These are phyloP conservation scores for Lasiurus borealis DNA, from an alignment of 2,113 vertebrate genomes.

Conservation along the genomic window DNA sequence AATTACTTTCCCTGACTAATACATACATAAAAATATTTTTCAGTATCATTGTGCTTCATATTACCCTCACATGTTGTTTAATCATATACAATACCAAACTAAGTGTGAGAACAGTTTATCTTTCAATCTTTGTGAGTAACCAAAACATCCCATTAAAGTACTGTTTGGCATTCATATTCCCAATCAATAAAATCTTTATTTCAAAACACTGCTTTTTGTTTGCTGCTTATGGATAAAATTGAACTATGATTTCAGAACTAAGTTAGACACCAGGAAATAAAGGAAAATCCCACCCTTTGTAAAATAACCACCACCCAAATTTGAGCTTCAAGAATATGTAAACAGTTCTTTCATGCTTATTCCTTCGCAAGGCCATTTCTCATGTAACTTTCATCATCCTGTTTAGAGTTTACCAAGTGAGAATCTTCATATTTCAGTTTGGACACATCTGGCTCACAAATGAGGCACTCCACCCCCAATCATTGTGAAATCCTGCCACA, in stretches of 20 bases:
- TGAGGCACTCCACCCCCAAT: slow-evolving; percentile 57
- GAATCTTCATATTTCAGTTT: slow-evolving; percentile 86
- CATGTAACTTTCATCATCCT: slow-evolving; percentile 84
- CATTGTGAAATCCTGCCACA: slow-evolving; percentile 75
- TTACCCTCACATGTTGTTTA: not conserved
- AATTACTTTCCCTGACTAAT: not conserved
- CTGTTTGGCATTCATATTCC: slow-evolving; percentile 28
- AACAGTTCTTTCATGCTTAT: slow-evolving; percentile 80
- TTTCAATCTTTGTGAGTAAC: slow-evolving; percentile 43
- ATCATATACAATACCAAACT: not conserved
- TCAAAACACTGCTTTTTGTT: slow-evolving; percentile 32
- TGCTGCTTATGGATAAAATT: slow-evolving; percentile 13
- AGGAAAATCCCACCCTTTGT: slow-evolving; percentile 82
- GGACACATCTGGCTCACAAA: slow-evolving; percentile 89
- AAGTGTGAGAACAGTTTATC: slow-evolving; percentile 31
- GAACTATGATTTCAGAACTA: slow-evolving; percentile 68
- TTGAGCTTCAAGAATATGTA: slow-evolving; percentile 77
- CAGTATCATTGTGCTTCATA: not conserved
- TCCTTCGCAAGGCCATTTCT: slow-evolving; percentile 74
- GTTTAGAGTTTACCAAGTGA: slow-evolving; percentile 85
- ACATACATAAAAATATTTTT: not conserved
- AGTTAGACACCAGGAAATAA: slow-evolving; percentile 84
- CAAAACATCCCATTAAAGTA: slow-evolving; percentile 47
- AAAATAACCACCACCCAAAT: slow-evolving; percentile 74
- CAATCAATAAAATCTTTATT: slow-evolving; percentile 59